A percentile compares a stretch with the other conserved stretches of the same genome.
Evolutionary conservation across 2,888 invertebrate species (phyloP).

Genomic region (Chouioia cunea): DNA sequence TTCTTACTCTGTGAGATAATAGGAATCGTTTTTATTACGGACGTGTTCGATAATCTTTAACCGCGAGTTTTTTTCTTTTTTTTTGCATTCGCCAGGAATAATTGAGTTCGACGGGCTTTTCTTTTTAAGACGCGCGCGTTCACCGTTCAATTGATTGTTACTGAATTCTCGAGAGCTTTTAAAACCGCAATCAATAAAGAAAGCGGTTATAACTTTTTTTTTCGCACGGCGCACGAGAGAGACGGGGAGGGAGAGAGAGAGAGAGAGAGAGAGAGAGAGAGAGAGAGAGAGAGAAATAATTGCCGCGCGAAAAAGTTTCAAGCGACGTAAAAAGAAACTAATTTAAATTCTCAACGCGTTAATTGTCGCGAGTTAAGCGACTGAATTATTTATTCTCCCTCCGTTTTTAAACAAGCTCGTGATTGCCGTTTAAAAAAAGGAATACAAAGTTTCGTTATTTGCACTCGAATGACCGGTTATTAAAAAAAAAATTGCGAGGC

Average conservation of each 20-base stretch:
- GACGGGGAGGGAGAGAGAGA: too few relatives aligned
- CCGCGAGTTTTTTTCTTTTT: too few relatives aligned
- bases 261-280: too few relatives aligned
- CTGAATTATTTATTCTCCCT: constrained; percentile 34
- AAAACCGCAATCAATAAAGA: constrained; percentile 16
- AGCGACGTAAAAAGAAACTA: constrained; percentile 30
- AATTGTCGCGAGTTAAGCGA: constrained; percentile 35
- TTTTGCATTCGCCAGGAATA: too few relatives aligned
- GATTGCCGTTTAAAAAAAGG: constrained; percentile 16
- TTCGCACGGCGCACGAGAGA: too few relatives aligned
- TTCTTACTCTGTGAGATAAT: background rate
- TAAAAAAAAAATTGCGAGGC: too few relatives aligned
- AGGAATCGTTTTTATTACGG: constrained; percentile 18
- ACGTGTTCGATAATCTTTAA: background rate
- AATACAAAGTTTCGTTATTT: constrained; percentile 38
- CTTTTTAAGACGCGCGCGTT: too few relatives aligned
- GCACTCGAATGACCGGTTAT: too few relatives aligned
- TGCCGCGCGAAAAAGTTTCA: too few relatives aligned
- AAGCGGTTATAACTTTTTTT: constrained; percentile 8
- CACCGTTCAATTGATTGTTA: constrained; percentile 13
- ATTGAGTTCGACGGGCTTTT: too few relatives aligned
- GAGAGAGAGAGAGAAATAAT: too few relatives aligned
- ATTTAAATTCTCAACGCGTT: constrained; percentile 30
- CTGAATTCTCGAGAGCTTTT: constrained; percentile 18
- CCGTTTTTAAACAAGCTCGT: constrained; percentile 16